A percentile compares a stretch with the other conserved stretches of the same genome.
Evolutionary conservation across 1,140 invertebrate genomes (phyloP).

Genomic region (Oryzaephilus surinamensis): DNA sequence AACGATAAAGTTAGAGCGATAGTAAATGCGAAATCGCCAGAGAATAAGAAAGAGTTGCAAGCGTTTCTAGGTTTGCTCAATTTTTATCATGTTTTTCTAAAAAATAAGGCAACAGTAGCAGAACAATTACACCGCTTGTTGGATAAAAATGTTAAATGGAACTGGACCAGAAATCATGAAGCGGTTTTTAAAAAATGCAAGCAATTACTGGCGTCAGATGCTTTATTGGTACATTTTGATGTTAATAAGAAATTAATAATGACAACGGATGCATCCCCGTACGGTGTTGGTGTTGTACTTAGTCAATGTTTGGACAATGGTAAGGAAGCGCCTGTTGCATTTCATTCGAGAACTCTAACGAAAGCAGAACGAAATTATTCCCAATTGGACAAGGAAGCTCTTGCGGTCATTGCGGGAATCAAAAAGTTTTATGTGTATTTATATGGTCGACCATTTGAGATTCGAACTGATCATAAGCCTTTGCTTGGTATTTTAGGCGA

Average conservation of each 20-base stretch:
- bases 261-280: slow-evolving; percentile 31
- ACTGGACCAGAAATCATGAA: slow-evolving; percentile 25
- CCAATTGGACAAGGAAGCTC: slow-evolving; percentile 25
- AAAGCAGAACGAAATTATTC: slow-evolving; percentile 17
- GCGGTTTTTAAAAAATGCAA: slow-evolving; percentile 26
- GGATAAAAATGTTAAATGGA: slow-evolving; percentile 20
- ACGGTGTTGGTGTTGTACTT: slow-evolving; percentile 15
- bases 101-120: slow-evolving; percentile 16
- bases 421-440: slow-evolving; percentile 22
- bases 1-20: slow-evolving; percentile 33
- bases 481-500: slow-evolving; percentile 13
- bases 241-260: slow-evolving; percentile 2
- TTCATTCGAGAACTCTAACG: slow-evolving; percentile 10
- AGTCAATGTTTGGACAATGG: slow-evolving; percentile 11
- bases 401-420: slow-evolving; percentile 33
- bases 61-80: slow-evolving; percentile 34
- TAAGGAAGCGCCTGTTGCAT: slow-evolving; percentile 8
- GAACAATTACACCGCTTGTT: slow-evolving; percentile 21
- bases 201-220: slow-evolving; percentile 26
- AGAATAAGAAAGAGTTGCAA: slow-evolving; percentile 29
- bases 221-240: slow-evolving; percentile 30
- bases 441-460: slow-evolving; percentile 7
- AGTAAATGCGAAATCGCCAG: slow-evolving; percentile 28
- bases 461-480: slow-evolving; percentile 22
- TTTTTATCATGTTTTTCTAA: too few relatives aligned